Evolutionary conservation across 2,888 invertebrate genomes (phyloP).

Genomic region (Pachymerium ferrugineum): DNA sequence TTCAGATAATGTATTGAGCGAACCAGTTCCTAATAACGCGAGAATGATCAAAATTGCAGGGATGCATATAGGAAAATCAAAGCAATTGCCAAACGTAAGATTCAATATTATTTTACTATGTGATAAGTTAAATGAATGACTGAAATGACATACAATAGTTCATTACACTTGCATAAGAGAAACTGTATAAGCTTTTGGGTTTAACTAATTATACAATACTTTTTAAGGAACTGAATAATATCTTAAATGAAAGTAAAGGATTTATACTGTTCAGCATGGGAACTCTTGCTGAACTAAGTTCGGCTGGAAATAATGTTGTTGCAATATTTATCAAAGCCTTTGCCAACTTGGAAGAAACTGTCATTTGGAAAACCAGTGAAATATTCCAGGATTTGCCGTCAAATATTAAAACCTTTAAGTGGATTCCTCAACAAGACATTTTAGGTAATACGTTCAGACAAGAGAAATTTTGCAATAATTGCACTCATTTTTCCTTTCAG

Average conservation of each 20-base stretch:
- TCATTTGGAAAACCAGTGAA: background rate
- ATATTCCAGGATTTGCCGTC: background rate
- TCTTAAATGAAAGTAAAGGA: no score
- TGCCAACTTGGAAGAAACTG: background rate
- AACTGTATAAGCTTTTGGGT: no score
- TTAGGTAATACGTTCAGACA: background rate
- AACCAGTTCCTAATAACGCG: background rate
- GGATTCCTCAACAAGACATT: background rate
- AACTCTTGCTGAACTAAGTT: background rate
- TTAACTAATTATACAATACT: no score
- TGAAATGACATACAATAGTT: no score
- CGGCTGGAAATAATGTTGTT: background rate
- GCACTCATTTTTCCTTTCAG: background rate
- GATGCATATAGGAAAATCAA: background rate
- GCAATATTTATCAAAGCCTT: background rate
- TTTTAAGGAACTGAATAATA: no score
- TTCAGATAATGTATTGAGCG: background rate
- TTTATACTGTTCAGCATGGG: background rate
- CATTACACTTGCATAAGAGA: no score
- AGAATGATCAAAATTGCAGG: background rate
- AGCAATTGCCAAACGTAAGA: no score
- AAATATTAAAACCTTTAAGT: background rate
- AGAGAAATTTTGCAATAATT: background rate
- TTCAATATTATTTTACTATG: no score
- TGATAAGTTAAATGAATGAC: no score